A percentile compares a stretch with the other conserved stretches of the same genome.
Conservation (phyloP, 2,113 vertebrate genomes). For the Hippotragus niger region DNA sequence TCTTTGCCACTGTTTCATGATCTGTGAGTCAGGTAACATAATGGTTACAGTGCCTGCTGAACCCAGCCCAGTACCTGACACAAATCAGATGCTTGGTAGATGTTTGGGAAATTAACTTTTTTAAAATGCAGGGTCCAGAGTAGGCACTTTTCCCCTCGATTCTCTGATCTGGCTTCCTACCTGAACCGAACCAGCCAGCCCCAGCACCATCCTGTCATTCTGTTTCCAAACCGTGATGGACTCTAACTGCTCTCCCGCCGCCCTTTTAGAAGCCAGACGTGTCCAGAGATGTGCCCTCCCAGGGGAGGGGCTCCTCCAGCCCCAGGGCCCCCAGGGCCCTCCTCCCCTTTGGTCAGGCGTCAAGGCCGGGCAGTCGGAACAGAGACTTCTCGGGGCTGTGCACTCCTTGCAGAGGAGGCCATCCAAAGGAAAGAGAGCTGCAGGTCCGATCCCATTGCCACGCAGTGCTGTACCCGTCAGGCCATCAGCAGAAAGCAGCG, state of each 20-base stretch:
- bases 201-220: not conserved
- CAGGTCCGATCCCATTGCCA: fast-evolving
- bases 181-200: not conserved
- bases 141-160: not conserved
- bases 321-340: not conserved
- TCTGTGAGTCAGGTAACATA: fast-evolving
- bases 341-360: not conserved
- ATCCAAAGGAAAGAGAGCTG: not conserved
- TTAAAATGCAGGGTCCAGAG: not conserved
- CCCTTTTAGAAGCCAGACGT: not conserved
- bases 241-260: fast-evolving
- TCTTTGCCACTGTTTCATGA: not conserved
- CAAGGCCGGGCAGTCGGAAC: fast-evolving
- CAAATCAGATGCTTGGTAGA: not conserved
- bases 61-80: not conserved
- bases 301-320: no score
- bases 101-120: not conserved
- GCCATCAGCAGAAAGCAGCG: not conserved
- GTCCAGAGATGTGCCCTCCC: not conserved
- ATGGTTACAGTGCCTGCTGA: fast-evolving
- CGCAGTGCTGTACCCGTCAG: fast-evolving
- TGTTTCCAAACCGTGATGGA: not conserved
- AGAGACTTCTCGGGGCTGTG: not conserved
- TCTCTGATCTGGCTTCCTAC: not conserved
- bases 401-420: not conserved